Percentiles rank a stretch among this genome's conserved stretches.
phyloP scores from a whole-genome alignment of 2,888 invertebrate genomes.

The Sesia apiformis region DNA sequence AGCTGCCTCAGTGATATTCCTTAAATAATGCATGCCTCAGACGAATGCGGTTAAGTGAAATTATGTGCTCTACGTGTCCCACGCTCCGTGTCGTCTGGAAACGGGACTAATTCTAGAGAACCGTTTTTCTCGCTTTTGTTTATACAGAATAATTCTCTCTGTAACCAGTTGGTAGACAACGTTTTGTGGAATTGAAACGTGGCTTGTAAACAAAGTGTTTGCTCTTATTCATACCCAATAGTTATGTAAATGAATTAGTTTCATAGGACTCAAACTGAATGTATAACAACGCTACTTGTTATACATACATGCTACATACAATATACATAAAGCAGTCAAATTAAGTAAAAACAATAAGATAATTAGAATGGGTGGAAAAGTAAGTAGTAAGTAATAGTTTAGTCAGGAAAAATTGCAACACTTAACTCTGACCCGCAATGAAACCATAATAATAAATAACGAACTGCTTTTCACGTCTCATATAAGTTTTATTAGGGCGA shows the following conservation, averaged over 20 bases:
- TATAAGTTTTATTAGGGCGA: background rate
- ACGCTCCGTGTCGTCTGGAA: constrained; percentile 2
- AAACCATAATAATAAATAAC: no score
- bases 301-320: no score
- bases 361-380: no score
- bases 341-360: no score
- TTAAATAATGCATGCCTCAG: constrained; percentile 9
- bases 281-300: no score
- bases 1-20: background rate
- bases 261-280: background rate
- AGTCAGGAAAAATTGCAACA: no score
- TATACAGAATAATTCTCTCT: constrained; percentile 6
- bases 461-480: background rate
- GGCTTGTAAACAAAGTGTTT: background rate
- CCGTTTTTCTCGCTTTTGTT: constrained; percentile 9
- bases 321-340: no score
- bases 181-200: background rate
- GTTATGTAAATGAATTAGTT: no score
- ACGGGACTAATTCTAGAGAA: constrained; percentile 12
- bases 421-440: no score
- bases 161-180: background rate
- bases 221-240: background rate
- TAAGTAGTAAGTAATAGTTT: no score
- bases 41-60: constrained; percentile 31
- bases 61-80: constrained; percentile 29